Base-by-base conservation (phyloP, 2,113 vertebrate species). In the Bubo blakistoni region DNA sequence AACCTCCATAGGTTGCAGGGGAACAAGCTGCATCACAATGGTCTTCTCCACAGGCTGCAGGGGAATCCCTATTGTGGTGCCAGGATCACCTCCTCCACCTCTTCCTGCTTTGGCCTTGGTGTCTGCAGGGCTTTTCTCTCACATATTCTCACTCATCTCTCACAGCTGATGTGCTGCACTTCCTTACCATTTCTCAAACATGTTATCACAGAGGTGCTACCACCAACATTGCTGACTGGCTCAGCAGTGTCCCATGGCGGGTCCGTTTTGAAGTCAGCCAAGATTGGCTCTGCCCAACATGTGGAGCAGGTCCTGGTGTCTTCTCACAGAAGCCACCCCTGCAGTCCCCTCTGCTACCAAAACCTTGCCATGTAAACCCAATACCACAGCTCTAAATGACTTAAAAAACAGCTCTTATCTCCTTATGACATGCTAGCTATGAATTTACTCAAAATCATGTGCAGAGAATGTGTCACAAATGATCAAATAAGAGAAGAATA, bases 141-240 rank as follows among this genome's bases (percentile, higher is more conserved):
- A 20, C 42, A 30, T 26, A 30, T 34, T 77, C 19, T 66, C 30
- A 58, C 26, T 17, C 27, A 11, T 82, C 16, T 79, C 27, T 86
- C 38, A 63, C 11, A 58, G 34, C 15, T 72, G 24, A 11, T 32
- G 16, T 3, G 8, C 36, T 77, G 73, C 0, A 0, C 1, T 0
- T 87, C 61, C 26, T 42, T 51, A 59, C 3, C 24, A 12, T 67
- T 42, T 85, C 38, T 47, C 58, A 32, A 32, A 36, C 11, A 30
- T 0, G 0, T 26, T 54, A n/a, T 16, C 20, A 29, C 14, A 30
- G 38, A 69, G 22, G 47, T 11, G 14, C 10, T 44, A 16, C 9
- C 34, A 26, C 6, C 29, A 52, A 16, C 42, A 67, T 47, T 9
- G 2, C 36, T 13, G 16, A 4, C 26, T 34, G 51, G 26, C 29